Evolutionary conservation across 2,797 vertebrate genomes (phyloP), one percentile per base, ranked within the genome.

Genomic region (Ctenopoma kingsleyae): DNA sequence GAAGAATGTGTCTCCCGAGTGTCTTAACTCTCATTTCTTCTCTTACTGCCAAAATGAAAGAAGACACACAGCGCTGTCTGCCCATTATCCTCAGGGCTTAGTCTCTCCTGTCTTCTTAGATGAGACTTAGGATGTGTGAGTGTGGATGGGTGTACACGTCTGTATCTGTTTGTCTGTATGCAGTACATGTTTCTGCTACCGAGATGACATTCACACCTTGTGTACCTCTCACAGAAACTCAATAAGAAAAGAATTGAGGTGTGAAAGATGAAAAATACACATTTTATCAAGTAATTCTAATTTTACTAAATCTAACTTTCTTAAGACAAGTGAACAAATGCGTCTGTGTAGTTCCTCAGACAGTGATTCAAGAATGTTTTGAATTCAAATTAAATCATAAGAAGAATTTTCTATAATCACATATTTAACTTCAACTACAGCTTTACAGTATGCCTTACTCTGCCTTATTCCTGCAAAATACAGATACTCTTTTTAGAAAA

Each of bases 21-120:
- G 86, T 83, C 81, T 85, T 80, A 78, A 76, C 80, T 83, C 85
- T 84, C 67, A 71, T 81, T 88, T 83, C 78, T 76, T 85, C 78
- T 68, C 67, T 62, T 54, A 48, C 74, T 77, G 79, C 68, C 74
- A 70, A 68, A 70, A 83, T 81, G 73, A 84, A 86, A 80, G 78
- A 73, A 83, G 84, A 88, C 81, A 53, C 71, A 61, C 50, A 61
- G 62, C 43, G 19, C 72, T 66, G 80, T 82, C 78, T 78, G 58
- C 71, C 74, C 74, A 68, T 85, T 89, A 77, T 86, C 81, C 86
- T 78, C 64, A 22, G 71, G 77, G 70, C 65, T 77, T 76, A 46
- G 50, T 60, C 72, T 76, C 58, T 52, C 76, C 74, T 74, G 76
- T 82, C 77, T 70, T 74, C 57, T 73, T 38, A 49, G 59, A 72